Conservation (phyloP, 2,113 vertebrate species). For the Australoheros scitulus region DNA sequence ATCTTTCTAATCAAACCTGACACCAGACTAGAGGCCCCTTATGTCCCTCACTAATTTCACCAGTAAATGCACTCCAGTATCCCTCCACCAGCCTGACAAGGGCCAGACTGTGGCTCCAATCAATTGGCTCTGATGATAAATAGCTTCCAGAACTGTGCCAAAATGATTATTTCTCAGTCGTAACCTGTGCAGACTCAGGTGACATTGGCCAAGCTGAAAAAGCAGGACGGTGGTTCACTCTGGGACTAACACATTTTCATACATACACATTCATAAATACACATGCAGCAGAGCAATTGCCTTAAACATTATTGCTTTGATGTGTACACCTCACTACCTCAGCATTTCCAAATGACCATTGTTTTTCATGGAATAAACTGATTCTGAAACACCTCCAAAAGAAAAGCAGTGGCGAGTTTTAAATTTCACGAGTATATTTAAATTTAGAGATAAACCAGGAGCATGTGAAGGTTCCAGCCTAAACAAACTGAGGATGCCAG, state of each 20-base stretch:
- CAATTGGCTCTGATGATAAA: slow-evolving; percentile 78
- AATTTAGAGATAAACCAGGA: slow-evolving; percentile 22
- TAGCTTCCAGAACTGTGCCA: slow-evolving; percentile 81
- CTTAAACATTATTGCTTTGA: slow-evolving; percentile 35
- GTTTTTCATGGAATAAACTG: background rate
- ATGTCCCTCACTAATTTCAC: slow-evolving; percentile 64
- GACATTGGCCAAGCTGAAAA: slow-evolving; percentile 65
- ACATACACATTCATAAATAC: slow-evolving; percentile 6
- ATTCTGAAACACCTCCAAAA: background rate
- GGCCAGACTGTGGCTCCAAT: slow-evolving; percentile 71
- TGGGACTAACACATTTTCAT: background rate
- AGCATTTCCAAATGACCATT: background rate
- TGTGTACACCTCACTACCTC: background rate
- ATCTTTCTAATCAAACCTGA: slow-evolving; percentile 79
- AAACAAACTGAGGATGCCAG: slow-evolving; percentile 72
- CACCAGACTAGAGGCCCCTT: slow-evolving; percentile 71
- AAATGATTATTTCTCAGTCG: slow-evolving; percentile 70
- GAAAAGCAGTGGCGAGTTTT: background rate
- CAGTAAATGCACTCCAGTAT: slow-evolving; percentile 47
- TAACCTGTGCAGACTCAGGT: slow-evolving; percentile 70
- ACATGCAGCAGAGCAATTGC: slow-evolving; percentile 37
- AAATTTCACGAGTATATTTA: slow-evolving; percentile 8
- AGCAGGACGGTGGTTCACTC: slow-evolving; percentile 41
- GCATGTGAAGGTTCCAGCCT: slow-evolving; percentile 59
- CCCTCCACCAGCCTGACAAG: slow-evolving; percentile 64